These are phyloP conservation scores for Hyles euphorbiae DNA, from an alignment of 1,140 invertebrate species.

Conservation along the genomic window DNA sequence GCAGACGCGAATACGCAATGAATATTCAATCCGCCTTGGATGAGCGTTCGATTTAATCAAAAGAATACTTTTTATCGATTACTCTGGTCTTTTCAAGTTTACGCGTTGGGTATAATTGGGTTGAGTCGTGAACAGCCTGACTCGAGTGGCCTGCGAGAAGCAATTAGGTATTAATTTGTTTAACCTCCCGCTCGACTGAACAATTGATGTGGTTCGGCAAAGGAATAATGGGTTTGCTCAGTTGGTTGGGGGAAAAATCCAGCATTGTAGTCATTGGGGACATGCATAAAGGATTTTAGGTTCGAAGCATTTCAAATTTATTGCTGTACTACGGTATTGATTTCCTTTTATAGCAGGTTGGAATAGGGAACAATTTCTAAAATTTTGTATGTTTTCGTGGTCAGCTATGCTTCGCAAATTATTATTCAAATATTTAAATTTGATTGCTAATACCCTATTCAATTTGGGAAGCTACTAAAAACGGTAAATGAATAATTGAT, in stretches of 20 bases:
- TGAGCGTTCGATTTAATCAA: constrained; percentile 16
- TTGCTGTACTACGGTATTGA: no score
- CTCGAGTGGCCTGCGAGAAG: constrained; percentile 19
- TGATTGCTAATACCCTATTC: no score
- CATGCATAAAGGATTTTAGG: no score
- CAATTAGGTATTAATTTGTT: constrained; percentile 48
- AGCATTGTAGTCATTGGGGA: no score
- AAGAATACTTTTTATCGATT: constrained; percentile 21
- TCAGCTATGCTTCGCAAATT: no score
- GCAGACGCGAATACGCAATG: background rate
- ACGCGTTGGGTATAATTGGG: constrained; percentile 20
- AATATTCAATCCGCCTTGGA: constrained; percentile 9
- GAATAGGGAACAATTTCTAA: no score
- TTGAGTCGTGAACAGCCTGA: constrained; percentile 10
- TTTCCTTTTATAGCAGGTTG: no score
- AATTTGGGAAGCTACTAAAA: no score
- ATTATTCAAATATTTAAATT: no score
- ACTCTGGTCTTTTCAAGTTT: constrained; percentile 15
- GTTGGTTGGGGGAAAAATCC: constrained; percentile 10
- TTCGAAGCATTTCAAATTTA: no score
- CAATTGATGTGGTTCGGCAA: constrained; percentile 39
- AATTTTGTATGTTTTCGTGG: no score
- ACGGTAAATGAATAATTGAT: no score
- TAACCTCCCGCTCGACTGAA: constrained; percentile 37
- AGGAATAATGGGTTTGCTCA: constrained; percentile 29